A percentile compares a stretch with the other conserved stretches of the same genome.
phyloP scores from a whole-genome alignment of 2,113 vertebrate genomes.

The Mustelus asterias region DNA sequence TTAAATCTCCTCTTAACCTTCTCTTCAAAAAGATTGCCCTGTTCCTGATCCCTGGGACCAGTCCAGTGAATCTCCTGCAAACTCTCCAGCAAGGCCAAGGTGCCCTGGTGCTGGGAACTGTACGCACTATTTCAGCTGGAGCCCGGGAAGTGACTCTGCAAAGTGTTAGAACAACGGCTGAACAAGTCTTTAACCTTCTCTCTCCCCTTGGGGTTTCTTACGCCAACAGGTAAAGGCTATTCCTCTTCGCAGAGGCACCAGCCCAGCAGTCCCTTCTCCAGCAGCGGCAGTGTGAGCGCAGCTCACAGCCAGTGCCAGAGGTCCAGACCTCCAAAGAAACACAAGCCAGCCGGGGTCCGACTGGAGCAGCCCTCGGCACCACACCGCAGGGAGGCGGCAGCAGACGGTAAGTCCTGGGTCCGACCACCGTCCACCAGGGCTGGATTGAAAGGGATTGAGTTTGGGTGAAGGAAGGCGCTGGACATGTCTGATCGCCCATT shows the following conservation, averaged over 20 bases:
- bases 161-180: neutral
- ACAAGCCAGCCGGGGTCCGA: constrained; percentile 63
- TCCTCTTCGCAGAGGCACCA: constrained; percentile 73
- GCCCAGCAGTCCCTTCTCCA: constrained; percentile 91
- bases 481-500: too few species aligned
- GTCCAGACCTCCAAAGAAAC: constrained; percentile 81
- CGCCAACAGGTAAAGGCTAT: constrained; percentile 75
- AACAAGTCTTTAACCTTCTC: neutral
- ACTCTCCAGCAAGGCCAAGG: neutral
- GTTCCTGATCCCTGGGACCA: neutral
- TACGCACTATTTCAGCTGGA: neutral
- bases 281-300: constrained; percentile 78
- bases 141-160: neutral
- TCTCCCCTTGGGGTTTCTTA: neutral
- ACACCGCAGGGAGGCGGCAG: constrained; percentile 78
- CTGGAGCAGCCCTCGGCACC: constrained; percentile 70
- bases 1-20: neutral
- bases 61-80: neutral
- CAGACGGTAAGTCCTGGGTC: constrained; percentile 72
- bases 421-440: neutral
- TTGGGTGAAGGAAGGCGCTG: neutral
- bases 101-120: neutral
- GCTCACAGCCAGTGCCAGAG: constrained; percentile 81
- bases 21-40: neutral
- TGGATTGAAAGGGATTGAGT: neutral